These are phyloP conservation scores for Nerophis ophidion DNA, from an alignment of 2,113 vertebrate genomes.

Conservation along the genomic window DNA sequence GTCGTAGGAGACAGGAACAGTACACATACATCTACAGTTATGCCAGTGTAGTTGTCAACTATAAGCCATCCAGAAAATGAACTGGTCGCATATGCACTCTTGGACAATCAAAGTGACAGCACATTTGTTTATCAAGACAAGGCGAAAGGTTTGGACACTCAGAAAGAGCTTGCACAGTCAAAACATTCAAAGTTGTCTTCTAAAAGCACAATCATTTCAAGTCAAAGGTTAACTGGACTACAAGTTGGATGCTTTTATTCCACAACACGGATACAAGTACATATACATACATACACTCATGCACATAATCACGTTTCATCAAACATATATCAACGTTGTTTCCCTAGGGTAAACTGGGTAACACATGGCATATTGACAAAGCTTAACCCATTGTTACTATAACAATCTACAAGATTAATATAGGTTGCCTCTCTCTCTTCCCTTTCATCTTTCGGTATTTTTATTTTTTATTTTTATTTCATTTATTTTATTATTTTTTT, in stretches of 20 bases:
- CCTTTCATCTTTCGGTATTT: too few relatives aligned
- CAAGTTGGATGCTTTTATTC: slow-evolving; percentile 26
- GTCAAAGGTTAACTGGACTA: slow-evolving; percentile 4
- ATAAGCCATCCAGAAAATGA: background rate
- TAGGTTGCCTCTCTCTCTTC: too few relatives aligned
- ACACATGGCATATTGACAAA: too few relatives aligned
- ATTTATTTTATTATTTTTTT: too few relatives aligned
- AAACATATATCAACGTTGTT: too few relatives aligned
- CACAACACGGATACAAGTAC: slow-evolving; percentile 11
- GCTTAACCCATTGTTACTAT: too few relatives aligned
- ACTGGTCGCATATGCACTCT: background rate
- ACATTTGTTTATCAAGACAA: slow-evolving; percentile 2
- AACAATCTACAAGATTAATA: too few relatives aligned
- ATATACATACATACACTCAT: too few relatives aligned
- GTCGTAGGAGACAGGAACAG: too few relatives aligned
- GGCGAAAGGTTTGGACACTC: slow-evolving; percentile 3
- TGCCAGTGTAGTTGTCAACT: slow-evolving; percentile 1
- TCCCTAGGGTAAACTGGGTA: too few relatives aligned
- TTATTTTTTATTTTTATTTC: too few relatives aligned
- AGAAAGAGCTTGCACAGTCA: slow-evolving; percentile 11
- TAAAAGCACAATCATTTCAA: slow-evolving; percentile 8
- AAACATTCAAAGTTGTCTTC: slow-evolving; percentile 17
- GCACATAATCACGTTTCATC: too few relatives aligned
- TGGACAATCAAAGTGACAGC: background rate
- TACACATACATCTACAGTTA: background rate